A percentile compares a stretch with the other conserved stretches of the same genome.
phyloP scores from a whole-genome alignment of 2,888 invertebrate genomes.

The Cryptophagus acutangulus region DNA sequence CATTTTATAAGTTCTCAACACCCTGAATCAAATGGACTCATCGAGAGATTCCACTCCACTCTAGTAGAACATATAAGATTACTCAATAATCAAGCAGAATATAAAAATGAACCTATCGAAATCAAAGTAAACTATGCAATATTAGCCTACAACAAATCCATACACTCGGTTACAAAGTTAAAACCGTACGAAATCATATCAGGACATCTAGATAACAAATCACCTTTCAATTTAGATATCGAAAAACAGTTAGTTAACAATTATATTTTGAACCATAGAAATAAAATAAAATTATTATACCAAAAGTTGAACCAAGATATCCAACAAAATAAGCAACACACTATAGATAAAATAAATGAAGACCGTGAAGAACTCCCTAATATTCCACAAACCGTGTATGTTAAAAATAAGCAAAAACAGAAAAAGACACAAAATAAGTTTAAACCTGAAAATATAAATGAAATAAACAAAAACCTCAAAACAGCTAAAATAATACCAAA shows the following conservation, averaged over 20 bases:
- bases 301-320: conserved; percentile 10
- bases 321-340: conserved; percentile 10
- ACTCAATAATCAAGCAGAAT: conserved; percentile 1
- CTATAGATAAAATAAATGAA: conserved; percentile 12
- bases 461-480: too few species aligned
- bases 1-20: conserved; percentile 15
- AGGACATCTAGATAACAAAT: conserved; percentile 10
- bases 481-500: too few species aligned
- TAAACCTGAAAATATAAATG: too few species aligned
- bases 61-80: conserved; percentile 12
- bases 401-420: not conserved
- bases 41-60: conserved; percentile 15
- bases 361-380: conserved; percentile 12
- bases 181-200: conserved; percentile 12
- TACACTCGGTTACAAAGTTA: conserved; percentile 12
- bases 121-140: conserved; percentile 11
- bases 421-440: not conserved
- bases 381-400: not conserved
- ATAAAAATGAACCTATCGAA: conserved; percentile 4
- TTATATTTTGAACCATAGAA: conserved; percentile 12
- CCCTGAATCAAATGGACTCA: conserved; percentile 15
- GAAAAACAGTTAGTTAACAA: conserved; percentile 9
- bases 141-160: conserved; percentile 13
- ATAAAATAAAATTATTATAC: conserved; percentile 4
- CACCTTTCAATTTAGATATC: conserved; percentile 12